These are phyloP conservation scores for Endomychus coccineus DNA, from an alignment of 2,888 invertebrate species.

Conservation along the genomic window DNA sequence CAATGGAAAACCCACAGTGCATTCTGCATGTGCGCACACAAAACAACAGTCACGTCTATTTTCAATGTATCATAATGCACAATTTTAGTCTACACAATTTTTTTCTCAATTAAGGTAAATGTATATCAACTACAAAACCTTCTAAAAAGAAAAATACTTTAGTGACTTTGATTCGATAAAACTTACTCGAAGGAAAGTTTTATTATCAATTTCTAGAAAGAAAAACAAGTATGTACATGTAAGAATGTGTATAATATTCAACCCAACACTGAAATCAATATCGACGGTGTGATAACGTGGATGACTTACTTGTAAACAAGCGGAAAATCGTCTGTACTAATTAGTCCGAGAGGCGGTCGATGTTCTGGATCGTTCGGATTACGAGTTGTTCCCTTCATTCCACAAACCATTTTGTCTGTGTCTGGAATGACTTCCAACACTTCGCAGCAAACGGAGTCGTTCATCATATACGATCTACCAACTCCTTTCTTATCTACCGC, in stretches of 20 bases:
- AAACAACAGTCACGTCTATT: slow-evolving; percentile 12
- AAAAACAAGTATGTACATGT: not conserved
- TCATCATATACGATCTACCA: slow-evolving; percentile 68
- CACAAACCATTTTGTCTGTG: slow-evolving; percentile 79
- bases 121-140: slow-evolving; percentile 24
- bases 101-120: slow-evolving; percentile 6
- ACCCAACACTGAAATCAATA: not conserved
- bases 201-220: not conserved
- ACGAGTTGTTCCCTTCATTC: slow-evolving; percentile 73
- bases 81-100: not conserved
- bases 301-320: slow-evolving; percentile 72
- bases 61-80: not conserved
- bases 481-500: slow-evolving; percentile 73
- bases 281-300: not conserved
- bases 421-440: slow-evolving; percentile 80
- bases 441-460: slow-evolving; percentile 83
- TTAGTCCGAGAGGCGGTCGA: slow-evolving; percentile 71
- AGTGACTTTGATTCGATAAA: slow-evolving; percentile 8
- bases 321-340: slow-evolving; percentile 75
- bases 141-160: slow-evolving; percentile 34
- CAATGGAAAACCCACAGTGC: slow-evolving; percentile 12
- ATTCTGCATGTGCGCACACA: slow-evolving; percentile 12
- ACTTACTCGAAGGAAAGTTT: slow-evolving; percentile 2
- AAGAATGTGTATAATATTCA: not conserved
- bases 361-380: slow-evolving; percentile 62